Evolutionary conservation across 2,113 vertebrate genomes (phyloP), one percentile per base, ranked within the genome.

Genomic region (Machaerirhynchus nigripectus): DNA sequence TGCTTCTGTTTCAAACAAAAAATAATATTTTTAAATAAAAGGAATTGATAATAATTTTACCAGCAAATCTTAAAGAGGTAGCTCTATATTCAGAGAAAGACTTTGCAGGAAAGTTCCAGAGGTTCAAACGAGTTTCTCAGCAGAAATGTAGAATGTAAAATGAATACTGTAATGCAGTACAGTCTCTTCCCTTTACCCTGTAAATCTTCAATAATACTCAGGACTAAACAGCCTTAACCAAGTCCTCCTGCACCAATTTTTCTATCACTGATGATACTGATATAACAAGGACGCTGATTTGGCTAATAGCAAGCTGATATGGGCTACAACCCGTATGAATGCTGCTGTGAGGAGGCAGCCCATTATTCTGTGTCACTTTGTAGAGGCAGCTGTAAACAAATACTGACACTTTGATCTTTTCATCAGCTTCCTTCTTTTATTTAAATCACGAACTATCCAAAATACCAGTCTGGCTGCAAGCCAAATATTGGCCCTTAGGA

Each of bases 1-100:
- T 98, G 99, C 97, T 99, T 99, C 99, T 99, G 97, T 96, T 95
- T 97, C 87, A 97, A 98, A 96, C 59, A 94, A 96, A 89, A 93
- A 93, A 91, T 27, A 92, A 0, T 35, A 40, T 50, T 86, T 89
- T 96, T 90, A 89, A 93, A 84, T 65, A 52, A 91, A 79, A 91
- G 12, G 50, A 53, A 95, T 50, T 53, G 20, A 28, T 26, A 74
- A 60, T 37, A 3, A 79, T 59, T 85, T 92, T 53, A 46, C 30
- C 67, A 93, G 70, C 23, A 97, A 74, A 60, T 73, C 6, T 8
- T 47, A 81, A 68, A 75, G 40, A 79, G 9, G 26, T 64, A 70
- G n/a, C 15, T 78, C 30, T 95, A 68, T 46, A 92, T 83, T 90
- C 26, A 57, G 61, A 86, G 16, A 42, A 33, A 42, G n/a, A 59